Conservation (phyloP, 2,888 invertebrate genomes). For the Andrena bicolor region DNA sequence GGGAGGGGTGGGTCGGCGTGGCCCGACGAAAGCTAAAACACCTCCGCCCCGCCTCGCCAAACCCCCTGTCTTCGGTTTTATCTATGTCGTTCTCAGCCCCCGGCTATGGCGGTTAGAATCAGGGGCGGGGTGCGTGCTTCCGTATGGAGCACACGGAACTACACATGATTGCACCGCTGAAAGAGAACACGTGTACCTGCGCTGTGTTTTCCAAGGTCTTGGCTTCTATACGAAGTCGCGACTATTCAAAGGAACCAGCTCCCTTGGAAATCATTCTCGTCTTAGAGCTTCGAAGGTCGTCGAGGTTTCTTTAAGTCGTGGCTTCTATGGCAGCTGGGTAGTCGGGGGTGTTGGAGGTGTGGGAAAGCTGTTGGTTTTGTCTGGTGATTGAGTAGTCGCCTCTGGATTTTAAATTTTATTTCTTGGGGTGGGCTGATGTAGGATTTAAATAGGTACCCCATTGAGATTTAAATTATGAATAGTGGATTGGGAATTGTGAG, state of each 20-base stretch:
- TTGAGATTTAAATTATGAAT: no score
- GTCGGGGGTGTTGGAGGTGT: not conserved
- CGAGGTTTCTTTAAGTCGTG: not conserved
- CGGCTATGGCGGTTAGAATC: conserved; percentile 28
- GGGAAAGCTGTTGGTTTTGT: not conserved
- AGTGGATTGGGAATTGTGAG: no score
- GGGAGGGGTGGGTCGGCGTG: conserved; percentile 48
- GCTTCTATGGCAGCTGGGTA: not conserved
- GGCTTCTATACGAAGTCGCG: not conserved
- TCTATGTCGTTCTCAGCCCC: conserved; percentile 58
- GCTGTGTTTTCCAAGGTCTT: conserved; percentile 1
- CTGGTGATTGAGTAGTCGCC: no score
- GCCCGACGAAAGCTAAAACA: conserved; percentile 67
- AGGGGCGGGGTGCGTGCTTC: conserved; percentile 28
- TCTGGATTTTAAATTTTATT: no score
- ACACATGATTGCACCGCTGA: conserved; percentile 19
- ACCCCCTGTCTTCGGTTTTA: conserved; percentile 43
- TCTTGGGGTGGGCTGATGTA: no score
- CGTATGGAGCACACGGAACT: conserved; percentile 41
- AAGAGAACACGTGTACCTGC: conserved; percentile 24
- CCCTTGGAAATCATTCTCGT: not conserved
- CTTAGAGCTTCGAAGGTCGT: not conserved
- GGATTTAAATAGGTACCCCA: no score
- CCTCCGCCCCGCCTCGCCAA: conserved; percentile 42
- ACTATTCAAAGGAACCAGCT: conserved; percentile 5